phyloP scores from a whole-genome alignment of 2,797 vertebrate genomes.

The Myotis findleyi region DNA sequence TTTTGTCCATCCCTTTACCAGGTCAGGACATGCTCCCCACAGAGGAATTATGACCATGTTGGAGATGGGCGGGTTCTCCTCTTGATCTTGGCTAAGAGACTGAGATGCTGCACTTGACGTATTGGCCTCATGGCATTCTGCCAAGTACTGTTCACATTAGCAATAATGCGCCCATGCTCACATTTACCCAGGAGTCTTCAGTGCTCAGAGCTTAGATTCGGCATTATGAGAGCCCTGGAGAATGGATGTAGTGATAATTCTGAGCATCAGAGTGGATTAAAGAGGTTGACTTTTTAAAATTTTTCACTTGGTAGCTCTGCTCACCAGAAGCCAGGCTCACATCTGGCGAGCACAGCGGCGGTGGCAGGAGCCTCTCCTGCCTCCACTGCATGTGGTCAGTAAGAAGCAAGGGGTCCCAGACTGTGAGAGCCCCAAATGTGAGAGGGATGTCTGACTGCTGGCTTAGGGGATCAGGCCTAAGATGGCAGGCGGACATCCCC shows the following conservation, averaged over 20 bases:
- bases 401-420: no score
- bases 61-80: not conserved
- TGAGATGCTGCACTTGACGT: not conserved
- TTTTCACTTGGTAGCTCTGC: not conserved
- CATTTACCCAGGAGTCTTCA: not conserved
- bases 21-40: not conserved
- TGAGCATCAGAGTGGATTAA: slow-evolving; percentile 30
- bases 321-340: no score
- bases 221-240: not conserved
- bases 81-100: not conserved
- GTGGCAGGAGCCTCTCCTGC: no score
- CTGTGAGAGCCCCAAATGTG: no score
- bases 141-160: not conserved
- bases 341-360: accelerated
- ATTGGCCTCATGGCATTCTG: not conserved
- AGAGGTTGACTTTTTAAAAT: not conserved
- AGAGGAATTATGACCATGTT: slow-evolving; percentile 14
- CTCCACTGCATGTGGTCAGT: no score
- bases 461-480: no score
- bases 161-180: not conserved
- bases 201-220: not conserved
- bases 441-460: no score
- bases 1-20: not conserved
- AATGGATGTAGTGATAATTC: slow-evolving; percentile 9
- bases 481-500: no score